Percentiles rank a stretch among this genome's conserved stretches.
Conservation (phyloP, 2,113 vertebrate species). For the Grus americana region DNA sequence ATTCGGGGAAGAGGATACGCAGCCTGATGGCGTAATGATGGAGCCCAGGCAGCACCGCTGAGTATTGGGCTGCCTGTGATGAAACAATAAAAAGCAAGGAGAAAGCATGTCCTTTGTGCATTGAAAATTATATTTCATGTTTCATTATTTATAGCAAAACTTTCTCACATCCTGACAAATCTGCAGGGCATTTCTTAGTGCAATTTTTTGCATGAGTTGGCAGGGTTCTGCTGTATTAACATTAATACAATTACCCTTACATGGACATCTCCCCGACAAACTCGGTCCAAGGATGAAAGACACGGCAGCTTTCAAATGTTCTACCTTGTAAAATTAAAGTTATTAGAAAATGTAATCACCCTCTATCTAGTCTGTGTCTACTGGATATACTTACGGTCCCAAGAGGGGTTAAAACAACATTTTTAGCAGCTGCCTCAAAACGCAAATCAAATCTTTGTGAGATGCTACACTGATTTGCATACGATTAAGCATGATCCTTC, state of each 20-base stretch:
- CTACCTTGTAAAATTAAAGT: conserved; percentile 23
- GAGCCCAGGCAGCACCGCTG: neutral
- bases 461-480: conserved; percentile 41
- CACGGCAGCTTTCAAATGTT: neutral
- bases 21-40: rapidly evolving
- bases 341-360: conserved; percentile 44
- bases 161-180: neutral
- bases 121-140: neutral
- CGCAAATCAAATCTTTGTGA: neutral
- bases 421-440: conserved; percentile 45
- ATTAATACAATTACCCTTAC: neutral
- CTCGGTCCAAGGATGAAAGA: neutral
- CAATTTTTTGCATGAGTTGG: neutral
- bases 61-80: neutral
- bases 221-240: neutral
- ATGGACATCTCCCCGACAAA: neutral
- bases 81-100: neutral
- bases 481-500: neutral
- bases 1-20: rapidly evolving
- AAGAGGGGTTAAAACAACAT: conserved; percentile 31
- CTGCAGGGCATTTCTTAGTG: neutral
- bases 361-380: neutral
- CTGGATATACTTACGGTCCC: neutral
- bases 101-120: neutral
- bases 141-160: conserved; percentile 7